These are phyloP conservation scores for Serranus cabrilla DNA, from an alignment of 2,797 vertebrate genomes.

Conservation along the genomic window DNA sequence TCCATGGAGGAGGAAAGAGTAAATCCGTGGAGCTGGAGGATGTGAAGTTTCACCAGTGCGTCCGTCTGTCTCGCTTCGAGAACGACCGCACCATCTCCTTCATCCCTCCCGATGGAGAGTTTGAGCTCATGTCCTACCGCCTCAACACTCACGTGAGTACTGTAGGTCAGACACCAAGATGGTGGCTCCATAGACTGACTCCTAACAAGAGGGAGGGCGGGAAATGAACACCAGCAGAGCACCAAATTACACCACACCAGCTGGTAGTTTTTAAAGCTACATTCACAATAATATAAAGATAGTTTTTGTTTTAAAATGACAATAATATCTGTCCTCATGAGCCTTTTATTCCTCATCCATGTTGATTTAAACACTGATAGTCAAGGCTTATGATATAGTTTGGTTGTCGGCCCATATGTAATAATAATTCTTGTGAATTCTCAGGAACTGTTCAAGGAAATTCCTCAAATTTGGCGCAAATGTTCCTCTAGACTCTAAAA, in stretches of 20 bases:
- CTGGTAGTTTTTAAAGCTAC: not conserved
- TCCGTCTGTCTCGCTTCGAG: conserved; percentile 95
- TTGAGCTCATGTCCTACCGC: conserved; percentile 96
- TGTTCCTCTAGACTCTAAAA: too few relatives aligned
- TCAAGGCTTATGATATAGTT: too few relatives aligned
- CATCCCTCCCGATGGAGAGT: conserved; percentile 95
- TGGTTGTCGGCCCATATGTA: too few relatives aligned
- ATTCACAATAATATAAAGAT: too few relatives aligned
- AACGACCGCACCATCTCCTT: conserved; percentile 97
- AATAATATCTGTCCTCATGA: too few relatives aligned
- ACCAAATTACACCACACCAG: not conserved
- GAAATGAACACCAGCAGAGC: not conserved
- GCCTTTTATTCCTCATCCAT: too few relatives aligned
- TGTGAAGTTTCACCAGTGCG: conserved; percentile 96
- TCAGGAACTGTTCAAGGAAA: too few relatives aligned
- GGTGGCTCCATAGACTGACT: not conserved
- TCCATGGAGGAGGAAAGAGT: conserved; percentile 91
- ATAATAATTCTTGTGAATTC: too few relatives aligned
- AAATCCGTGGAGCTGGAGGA: conserved; percentile 96
- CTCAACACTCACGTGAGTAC: conserved; percentile 93
- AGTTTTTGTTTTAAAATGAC: too few relatives aligned
- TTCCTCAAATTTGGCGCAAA: too few relatives aligned
- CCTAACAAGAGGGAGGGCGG: not conserved
- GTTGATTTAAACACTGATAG: too few relatives aligned
- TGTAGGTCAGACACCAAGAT: not conserved